A percentile compares a stretch with the other conserved stretches of the same genome.
These are phyloP conservation scores for Aurelia coerulea DNA, from an alignment of 30 jellyfish, hydroid and myxozoan genomes.

Conservation along the genomic window DNA sequence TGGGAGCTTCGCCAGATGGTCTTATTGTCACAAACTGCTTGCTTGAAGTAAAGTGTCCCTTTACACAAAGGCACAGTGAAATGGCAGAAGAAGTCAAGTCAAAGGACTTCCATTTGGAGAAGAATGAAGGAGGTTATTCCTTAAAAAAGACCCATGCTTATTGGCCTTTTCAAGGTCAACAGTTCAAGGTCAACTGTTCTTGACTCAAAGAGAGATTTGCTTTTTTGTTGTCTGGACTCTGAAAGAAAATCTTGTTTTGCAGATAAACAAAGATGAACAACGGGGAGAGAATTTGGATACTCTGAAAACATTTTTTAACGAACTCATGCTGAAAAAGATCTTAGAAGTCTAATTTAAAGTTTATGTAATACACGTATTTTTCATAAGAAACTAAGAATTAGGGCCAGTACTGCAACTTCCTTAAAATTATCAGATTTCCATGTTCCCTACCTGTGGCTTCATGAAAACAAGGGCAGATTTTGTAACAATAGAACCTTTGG, in stretches of 20 bases:
- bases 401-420: too few species aligned
- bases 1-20: neutral
- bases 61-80: neutral
- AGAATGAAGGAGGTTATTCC: too few species aligned
- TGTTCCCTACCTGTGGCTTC: neutral
- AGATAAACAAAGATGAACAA: constrained; percentile 5
- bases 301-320: neutral
- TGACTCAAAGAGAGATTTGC: constrained; percentile 10
- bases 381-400: neutral
- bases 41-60: constrained; percentile 47
- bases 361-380: neutral
- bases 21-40: neutral
- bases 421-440: too few species aligned
- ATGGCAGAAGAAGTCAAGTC: too few species aligned
- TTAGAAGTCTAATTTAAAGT: neutral
- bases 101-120: too few species aligned
- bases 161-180: too few species aligned
- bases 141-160: too few species aligned
- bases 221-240: constrained; percentile 24
- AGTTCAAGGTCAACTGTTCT: too few species aligned
- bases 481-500: too few species aligned
- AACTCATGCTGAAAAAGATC: neutral
- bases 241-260: neutral
- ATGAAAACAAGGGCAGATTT: neutral
- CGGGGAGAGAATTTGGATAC: constrained; percentile 9